These are phyloP conservation scores for Grapholita molesta DNA, from an alignment of 1,140 invertebrate species.

Conservation along the genomic window DNA sequence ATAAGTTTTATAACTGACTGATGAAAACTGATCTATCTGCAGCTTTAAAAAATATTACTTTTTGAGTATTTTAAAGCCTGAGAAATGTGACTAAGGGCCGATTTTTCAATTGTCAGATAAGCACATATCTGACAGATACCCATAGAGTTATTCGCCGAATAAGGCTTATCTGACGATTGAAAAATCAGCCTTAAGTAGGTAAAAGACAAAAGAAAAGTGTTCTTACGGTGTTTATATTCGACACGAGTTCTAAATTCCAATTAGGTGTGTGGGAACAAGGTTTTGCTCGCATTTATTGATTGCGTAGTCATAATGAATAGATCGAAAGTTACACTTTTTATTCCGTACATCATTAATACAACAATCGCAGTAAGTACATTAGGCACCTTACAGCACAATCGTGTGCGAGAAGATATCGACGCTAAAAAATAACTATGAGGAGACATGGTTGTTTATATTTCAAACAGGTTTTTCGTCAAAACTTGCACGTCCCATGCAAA, in stretches of 20 bases:
- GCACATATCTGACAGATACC: too few species aligned
- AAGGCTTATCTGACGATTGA: too few species aligned
- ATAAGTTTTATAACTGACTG: too few species aligned
- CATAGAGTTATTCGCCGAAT: too few species aligned
- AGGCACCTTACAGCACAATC: constrained; percentile 27
- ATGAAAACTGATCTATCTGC: too few species aligned
- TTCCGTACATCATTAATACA: constrained; percentile 4
- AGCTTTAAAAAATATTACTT: too few species aligned
- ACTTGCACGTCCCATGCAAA: background rate
- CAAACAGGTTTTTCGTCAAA: constrained; percentile 47
- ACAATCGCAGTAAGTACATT: background rate
- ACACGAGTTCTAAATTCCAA: background rate
- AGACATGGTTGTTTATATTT: constrained; percentile 27
- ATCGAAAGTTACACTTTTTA: background rate
- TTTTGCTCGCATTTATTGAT: background rate
- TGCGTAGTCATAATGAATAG: background rate
- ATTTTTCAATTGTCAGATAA: too few species aligned
- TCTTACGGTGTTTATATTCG: too few species aligned
- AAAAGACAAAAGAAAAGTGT: background rate
- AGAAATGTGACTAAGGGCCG: too few species aligned
- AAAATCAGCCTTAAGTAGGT: too few species aligned
- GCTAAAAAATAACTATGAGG: background rate
- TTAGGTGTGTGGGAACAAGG: background rate
- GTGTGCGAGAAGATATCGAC: constrained; percentile 41
- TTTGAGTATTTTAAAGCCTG: too few species aligned